These are phyloP conservation scores for Xanthorhoe designata DNA, from an alignment of 2,888 invertebrate species.

Conservation along the genomic window DNA sequence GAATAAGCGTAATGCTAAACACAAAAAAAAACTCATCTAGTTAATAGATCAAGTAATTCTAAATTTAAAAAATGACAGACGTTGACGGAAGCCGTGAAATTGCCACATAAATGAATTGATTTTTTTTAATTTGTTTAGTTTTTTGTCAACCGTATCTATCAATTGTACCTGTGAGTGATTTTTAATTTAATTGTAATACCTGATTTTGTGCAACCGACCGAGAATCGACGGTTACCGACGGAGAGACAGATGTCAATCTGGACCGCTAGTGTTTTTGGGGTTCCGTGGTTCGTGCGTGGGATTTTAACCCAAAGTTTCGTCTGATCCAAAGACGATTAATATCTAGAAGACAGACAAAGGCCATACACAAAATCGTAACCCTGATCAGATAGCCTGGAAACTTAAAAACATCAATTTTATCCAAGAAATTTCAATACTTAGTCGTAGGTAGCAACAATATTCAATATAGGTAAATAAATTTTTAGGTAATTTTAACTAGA, in stretches of 20 bases:
- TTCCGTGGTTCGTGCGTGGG: conserved; percentile 33
- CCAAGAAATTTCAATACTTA: too few species aligned
- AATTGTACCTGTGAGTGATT: conserved; percentile 79
- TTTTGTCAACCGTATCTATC: conserved; percentile 64
- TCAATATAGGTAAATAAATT: too few species aligned
- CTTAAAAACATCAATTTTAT: too few species aligned
- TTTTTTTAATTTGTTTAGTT: conserved; percentile 18
- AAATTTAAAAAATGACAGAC: conserved; percentile 42
- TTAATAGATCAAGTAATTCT: conserved; percentile 28
- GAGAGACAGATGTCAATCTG: conserved; percentile 80
- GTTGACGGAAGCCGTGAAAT: conserved; percentile 46
- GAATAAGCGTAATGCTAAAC: not conserved
- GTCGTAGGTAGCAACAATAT: too few species aligned
- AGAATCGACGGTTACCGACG: conserved; percentile 58
- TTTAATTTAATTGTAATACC: conserved; percentile 85
- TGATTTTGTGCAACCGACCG: conserved; percentile 80
- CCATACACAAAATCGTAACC: too few species aligned
- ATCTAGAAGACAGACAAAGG: too few species aligned
- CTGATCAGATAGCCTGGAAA: too few species aligned
- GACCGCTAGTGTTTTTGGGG: conserved; percentile 61
- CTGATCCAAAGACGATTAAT: too few species aligned
- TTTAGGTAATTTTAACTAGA: too few species aligned
- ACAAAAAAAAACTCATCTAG: not conserved
- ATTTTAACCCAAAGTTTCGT: not conserved
- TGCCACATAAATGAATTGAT: conserved; percentile 28